Evolutionary conservation across 2,797 vertebrate species (phyloP), one percentile per base, ranked within the genome.

Genomic region (Tapirus indicus): DNA sequence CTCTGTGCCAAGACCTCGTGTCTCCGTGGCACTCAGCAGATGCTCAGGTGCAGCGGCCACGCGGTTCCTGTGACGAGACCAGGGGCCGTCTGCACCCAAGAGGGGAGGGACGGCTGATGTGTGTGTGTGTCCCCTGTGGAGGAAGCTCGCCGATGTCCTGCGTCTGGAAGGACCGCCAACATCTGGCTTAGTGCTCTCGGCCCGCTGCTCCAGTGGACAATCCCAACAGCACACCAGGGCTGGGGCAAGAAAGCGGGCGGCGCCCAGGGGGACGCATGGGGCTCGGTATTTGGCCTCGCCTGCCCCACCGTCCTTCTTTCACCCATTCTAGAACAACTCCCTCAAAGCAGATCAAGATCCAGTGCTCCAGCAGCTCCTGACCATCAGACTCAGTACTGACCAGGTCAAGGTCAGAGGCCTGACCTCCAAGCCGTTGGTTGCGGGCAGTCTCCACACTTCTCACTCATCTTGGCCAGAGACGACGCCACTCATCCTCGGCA

Each of bases 401-500:
- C 1, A 7, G 8, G 20, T 78, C 75, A 35, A 35, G 75, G 32
- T n/a, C 11, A 11, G 23, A 35, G 49, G 32, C 12, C n/a, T 7
- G 52, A 16, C 7, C n/a, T 38, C 21, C 0, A 14, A 7, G 52
- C 23, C 52, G 54, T 47, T 2, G 12, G 38, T 23, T 49, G 25
- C 20, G 14, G 32, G 52, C 12, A 1, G 12, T n/a, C 20, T 1
- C 52, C 3, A 4, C 2, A 1, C 20, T n/a, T 14, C 38, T 44
- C 1, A 6, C 4, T n/a, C 4, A 18, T 47, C 52, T 0, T 47
- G 47, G 2, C 13, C 16, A 52, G 52, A 47, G 47, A 47, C 47
- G 47, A n/a, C n/a, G n/a, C 47, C 1, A 6, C 4, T n/a, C 4
- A 18, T 47, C 52, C 74, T n/a, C 47, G 47, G 52, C 21, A 38